A percentile compares a stretch with the other conserved stretches of the same genome.
Conservation (phyloP, 2,797 vertebrate genomes). For the Brachyrhaphis roseni region DNA sequence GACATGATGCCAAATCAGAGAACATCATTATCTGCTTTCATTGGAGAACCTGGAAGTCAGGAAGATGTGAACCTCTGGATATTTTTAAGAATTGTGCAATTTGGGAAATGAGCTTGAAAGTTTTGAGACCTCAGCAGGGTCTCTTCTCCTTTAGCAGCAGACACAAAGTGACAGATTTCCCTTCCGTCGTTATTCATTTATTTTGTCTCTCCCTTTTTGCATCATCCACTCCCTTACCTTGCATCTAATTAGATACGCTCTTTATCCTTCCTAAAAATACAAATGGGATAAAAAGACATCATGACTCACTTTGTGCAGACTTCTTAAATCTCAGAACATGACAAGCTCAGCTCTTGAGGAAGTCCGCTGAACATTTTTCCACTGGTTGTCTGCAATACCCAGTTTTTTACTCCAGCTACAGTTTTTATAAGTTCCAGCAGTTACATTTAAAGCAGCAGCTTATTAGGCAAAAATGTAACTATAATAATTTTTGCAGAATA, state of each 20-base stretch:
- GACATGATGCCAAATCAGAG: slow-evolving; percentile 36
- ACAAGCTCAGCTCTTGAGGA: background rate
- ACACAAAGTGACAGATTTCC: slow-evolving; percentile 50
- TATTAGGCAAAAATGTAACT: background rate
- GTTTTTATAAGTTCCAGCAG: background rate
- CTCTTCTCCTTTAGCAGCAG: slow-evolving; percentile 42
- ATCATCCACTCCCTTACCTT: slow-evolving; percentile 3
- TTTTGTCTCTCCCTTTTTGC: slow-evolving; percentile 20
- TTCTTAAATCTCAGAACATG: slow-evolving; percentile 6
- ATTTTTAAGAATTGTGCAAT: slow-evolving; percentile 21
- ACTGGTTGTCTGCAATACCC: slow-evolving; percentile 6
- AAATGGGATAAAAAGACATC: slow-evolving; percentile 8
- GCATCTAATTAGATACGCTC: slow-evolving; percentile 14
- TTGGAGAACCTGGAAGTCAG: slow-evolving; percentile 27
- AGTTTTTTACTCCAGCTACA: background rate
- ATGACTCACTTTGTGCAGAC: slow-evolving; percentile 4
- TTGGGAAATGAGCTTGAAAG: slow-evolving; percentile 41
- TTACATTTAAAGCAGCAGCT: background rate
- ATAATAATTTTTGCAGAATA: background rate
- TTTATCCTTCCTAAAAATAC: slow-evolving; percentile 24
- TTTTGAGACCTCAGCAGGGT: slow-evolving; percentile 23
- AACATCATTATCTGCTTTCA: slow-evolving; percentile 41
- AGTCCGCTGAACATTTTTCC: slow-evolving; percentile 10
- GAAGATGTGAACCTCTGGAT: background rate
- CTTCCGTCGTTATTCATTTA: slow-evolving; percentile 15